Evolutionary conservation across 2,888 invertebrate genomes (phyloP).

Genomic region (Alloplasta piceator): DNA sequence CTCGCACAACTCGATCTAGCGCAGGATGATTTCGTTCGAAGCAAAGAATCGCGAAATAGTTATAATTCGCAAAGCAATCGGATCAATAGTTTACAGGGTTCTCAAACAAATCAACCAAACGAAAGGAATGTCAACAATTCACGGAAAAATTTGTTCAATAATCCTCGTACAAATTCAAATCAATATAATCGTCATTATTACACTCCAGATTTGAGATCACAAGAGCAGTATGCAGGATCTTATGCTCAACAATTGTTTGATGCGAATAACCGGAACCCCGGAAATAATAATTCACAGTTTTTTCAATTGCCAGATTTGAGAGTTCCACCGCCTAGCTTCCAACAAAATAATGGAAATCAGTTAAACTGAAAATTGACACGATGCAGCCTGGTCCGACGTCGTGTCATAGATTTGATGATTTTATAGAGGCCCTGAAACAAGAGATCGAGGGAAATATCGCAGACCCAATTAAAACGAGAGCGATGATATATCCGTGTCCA

Average conservation of each 20-base stretch:
- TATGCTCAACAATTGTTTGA: too few species aligned
- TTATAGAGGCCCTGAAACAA: slow-evolving; percentile 21
- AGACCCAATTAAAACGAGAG: not conserved
- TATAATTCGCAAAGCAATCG: not conserved
- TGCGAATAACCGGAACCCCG: too few species aligned
- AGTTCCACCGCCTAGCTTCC: not conserved
- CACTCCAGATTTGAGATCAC: too few species aligned
- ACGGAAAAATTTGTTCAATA: too few species aligned
- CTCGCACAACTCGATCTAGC: slow-evolving; percentile 4
- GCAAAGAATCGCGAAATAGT: slow-evolving; percentile 7
- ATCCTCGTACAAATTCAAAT: too few species aligned
- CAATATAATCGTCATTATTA: too few species aligned
- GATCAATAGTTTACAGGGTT: not conserved
- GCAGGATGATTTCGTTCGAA: slow-evolving; percentile 12
- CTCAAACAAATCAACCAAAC: too few species aligned
- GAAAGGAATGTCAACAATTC: too few species aligned
- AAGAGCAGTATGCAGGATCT: too few species aligned
- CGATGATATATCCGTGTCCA: slow-evolving; percentile 1
- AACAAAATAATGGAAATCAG: slow-evolving; percentile 2
- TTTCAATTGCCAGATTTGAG: slow-evolving; percentile 15
- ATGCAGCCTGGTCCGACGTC: slow-evolving; percentile 20
- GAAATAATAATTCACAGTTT: too few species aligned
- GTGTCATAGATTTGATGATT: slow-evolving; percentile 27
- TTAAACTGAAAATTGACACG: slow-evolving; percentile 35
- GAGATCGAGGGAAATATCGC: slow-evolving; percentile 14